Evolutionary conservation across 2,888 invertebrate genomes (phyloP).

Genomic region (Acanthosepion esculentum): DNA sequence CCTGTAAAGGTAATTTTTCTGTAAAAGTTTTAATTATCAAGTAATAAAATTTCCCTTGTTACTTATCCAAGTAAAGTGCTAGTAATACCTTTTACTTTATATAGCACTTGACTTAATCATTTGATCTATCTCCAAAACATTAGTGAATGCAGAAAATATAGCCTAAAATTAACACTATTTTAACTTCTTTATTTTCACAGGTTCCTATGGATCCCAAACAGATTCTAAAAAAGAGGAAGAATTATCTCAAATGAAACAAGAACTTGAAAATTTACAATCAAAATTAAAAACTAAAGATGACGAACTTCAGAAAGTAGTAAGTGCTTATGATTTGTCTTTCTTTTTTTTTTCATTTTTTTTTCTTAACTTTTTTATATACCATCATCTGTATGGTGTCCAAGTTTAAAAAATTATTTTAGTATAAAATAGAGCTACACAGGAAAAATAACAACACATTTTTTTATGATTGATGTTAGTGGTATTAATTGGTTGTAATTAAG

Average conservation of each 20-base stretch:
- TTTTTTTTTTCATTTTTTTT: not conserved
- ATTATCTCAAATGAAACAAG: conserved; percentile 58
- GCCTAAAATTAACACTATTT: too few species aligned
- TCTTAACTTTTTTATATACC: not conserved
- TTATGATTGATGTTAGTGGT: too few species aligned
- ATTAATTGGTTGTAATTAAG: too few species aligned
- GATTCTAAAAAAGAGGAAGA: conserved; percentile 61
- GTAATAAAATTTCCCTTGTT: not conserved
- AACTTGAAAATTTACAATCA: conserved; percentile 61
- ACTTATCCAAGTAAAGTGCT: not conserved
- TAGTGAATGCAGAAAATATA: too few species aligned
- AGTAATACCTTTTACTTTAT: not conserved
- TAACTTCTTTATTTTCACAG: not conserved
- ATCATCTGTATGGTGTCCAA: too few species aligned
- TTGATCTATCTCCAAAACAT: too few species aligned
- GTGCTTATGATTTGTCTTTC: conserved; percentile 49
- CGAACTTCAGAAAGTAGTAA: conserved; percentile 65
- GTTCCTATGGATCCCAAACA: conserved; percentile 49
- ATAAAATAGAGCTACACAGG: too few species aligned
- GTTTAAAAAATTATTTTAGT: too few species aligned
- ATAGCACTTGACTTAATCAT: not conserved
- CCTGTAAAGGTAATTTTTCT: too few species aligned
- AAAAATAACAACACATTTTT: too few species aligned
- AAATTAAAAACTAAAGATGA: conserved; percentile 66
- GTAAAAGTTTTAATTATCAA: not conserved